Percentiles rank a stretch among this genome's conserved stretches.
These are phyloP conservation scores for Rosalia funebris DNA, from an alignment of 2,888 invertebrate species.

Conservation along the genomic window DNA sequence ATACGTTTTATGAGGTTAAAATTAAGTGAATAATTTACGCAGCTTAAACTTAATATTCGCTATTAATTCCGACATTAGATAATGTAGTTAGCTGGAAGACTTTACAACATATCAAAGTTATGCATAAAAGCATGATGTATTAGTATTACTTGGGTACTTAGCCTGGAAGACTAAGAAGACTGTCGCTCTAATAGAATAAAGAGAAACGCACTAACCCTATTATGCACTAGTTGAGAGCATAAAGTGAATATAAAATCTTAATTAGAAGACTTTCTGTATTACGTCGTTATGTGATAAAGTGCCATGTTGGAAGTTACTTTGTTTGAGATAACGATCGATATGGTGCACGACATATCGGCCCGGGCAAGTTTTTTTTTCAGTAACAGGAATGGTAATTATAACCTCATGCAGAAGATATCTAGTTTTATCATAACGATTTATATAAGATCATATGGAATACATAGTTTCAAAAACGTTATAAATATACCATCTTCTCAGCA, in stretches of 20 bases:
- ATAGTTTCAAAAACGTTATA: too few species aligned
- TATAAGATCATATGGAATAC: too few species aligned
- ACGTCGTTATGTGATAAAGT: constrained; percentile 16
- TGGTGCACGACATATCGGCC: too few species aligned
- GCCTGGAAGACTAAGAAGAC: constrained; percentile 18
- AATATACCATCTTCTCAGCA: too few species aligned
- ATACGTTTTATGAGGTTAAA: not conserved
- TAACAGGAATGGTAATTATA: too few species aligned
- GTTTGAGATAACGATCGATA: not conserved
- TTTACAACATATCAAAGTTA: constrained; percentile 36
- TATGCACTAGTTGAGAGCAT: constrained; percentile 20
- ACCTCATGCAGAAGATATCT: too few species aligned
- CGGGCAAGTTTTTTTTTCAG: too few species aligned
- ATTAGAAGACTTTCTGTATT: constrained; percentile 22
- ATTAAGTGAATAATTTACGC: constrained; percentile 27
- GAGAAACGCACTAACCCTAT: constrained; percentile 24
- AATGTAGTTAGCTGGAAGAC: constrained; percentile 30
- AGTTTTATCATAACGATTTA: too few species aligned
- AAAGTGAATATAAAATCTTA: constrained; percentile 31
- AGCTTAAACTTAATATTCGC: constrained; percentile 29
- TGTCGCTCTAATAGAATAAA: constrained; percentile 21
- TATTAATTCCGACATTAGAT: constrained; percentile 28
- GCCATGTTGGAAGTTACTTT: not conserved
- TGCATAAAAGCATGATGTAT: constrained; percentile 34
- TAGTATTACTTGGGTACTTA: constrained; percentile 33